A percentile compares a stretch with the other conserved stretches of the same genome.
Evolutionary conservation across 2,888 invertebrate genomes (phyloP).

Genomic region (Apodemia duryi): DNA sequence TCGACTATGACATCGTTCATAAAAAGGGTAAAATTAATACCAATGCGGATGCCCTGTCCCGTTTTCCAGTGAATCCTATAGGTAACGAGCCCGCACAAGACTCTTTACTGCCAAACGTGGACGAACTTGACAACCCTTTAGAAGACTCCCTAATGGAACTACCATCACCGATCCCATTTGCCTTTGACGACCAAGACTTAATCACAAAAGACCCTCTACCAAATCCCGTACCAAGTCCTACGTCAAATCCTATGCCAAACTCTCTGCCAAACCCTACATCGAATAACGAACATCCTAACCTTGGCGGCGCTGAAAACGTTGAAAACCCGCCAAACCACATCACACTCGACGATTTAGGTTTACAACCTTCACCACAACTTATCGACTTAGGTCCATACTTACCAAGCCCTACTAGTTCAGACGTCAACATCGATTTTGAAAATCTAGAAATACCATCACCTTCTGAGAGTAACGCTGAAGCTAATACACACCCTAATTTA

Average conservation of each 20-base stretch:
- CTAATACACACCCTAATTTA: too few species aligned
- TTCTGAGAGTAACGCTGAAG: neutral
- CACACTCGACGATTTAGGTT: neutral
- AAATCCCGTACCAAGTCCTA: neutral
- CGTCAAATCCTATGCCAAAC: neutral
- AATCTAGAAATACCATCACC: conserved; percentile 5
- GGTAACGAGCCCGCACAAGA: neutral
- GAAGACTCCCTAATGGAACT: neutral
- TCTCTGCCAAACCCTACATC: neutral
- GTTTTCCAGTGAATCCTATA: neutral
- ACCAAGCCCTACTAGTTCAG: neutral
- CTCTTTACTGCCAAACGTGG: neutral
- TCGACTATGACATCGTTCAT: neutral
- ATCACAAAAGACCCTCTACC: neutral
- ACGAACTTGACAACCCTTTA: neutral
- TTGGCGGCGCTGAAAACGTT: neutral
- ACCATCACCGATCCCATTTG: neutral
- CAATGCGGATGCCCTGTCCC: neutral
- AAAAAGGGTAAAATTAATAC: conserved; percentile 2
- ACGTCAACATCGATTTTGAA: conserved; percentile 6
- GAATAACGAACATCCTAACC: neutral
- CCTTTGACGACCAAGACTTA: neutral
- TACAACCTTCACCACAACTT: neutral
- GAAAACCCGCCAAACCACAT: neutral
- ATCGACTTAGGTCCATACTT: neutral